These are phyloP conservation scores for Phaethon lepturus DNA, from an alignment of 2,113 vertebrate genomes.

Conservation along the genomic window DNA sequence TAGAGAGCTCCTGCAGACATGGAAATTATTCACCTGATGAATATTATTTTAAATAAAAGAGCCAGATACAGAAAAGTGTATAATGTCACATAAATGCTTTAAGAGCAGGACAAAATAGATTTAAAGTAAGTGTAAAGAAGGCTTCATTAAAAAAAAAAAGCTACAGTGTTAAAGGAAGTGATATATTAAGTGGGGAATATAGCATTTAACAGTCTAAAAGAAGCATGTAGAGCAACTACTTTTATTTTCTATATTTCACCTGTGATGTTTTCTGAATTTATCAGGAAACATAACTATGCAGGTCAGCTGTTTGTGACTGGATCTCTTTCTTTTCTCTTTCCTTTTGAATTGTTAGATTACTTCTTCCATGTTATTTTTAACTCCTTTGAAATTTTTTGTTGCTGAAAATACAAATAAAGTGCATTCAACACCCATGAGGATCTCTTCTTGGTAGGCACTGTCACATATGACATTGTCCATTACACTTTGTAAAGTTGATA, in stretches of 20 bases:
- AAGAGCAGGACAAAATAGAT: background rate
- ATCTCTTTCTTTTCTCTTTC: background rate
- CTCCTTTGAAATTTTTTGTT: background rate
- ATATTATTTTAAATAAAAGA: background rate
- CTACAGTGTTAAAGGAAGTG: background rate
- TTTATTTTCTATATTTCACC: background rate
- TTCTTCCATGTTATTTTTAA: background rate
- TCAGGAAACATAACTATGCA: background rate
- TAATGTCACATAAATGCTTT: background rate
- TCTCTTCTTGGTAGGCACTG: background rate
- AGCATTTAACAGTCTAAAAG: background rate
- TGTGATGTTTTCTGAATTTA: background rate
- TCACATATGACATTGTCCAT: background rate
- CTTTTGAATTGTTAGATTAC: background rate
- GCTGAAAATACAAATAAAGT: background rate
- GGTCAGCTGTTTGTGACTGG: background rate
- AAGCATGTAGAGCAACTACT: background rate
- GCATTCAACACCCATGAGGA: background rate
- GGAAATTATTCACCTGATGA: background rate
- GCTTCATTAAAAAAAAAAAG: background rate
- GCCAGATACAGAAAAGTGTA: background rate
- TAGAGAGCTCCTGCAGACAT: background rate
- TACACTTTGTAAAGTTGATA: slow-evolving; percentile 13
- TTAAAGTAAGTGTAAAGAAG: background rate
- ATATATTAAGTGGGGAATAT: background rate